Conservation (phyloP, 2,797 vertebrate genomes). For the Sparidentex hasta region DNA sequence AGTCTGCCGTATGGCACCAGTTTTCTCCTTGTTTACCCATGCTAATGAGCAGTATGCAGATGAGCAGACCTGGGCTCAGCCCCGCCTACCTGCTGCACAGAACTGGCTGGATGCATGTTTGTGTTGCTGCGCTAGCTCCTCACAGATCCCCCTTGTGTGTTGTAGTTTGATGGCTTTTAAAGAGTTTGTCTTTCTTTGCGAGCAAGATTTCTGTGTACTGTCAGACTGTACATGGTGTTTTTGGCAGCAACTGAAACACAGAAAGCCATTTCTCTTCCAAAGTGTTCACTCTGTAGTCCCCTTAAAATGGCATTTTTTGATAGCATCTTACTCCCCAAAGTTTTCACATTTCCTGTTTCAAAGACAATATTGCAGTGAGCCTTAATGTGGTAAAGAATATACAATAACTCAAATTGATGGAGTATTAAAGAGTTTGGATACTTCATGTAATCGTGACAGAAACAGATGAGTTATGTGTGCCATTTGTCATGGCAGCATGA, state of each 20-base stretch:
- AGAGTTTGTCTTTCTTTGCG: conserved; percentile 9
- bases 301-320: conserved; percentile 59
- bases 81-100: conserved; percentile 43
- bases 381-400: conserved; percentile 21
- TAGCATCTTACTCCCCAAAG: conserved; percentile 28
- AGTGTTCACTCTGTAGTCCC: conserved; percentile 23
- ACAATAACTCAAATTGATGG: conserved; percentile 14
- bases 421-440: conserved; percentile 23
- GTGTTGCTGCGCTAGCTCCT: conserved; percentile 21
- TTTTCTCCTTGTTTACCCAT: conserved; percentile 82
- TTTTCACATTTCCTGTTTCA: conserved; percentile 29
- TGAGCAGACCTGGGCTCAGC: conserved; percentile 74
- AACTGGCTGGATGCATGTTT: conserved; percentile 50
- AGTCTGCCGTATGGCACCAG: conserved; percentile 78
- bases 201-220: conserved; percentile 13
- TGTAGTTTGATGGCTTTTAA: conserved; percentile 59
- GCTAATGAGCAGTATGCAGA: conserved; percentile 85
- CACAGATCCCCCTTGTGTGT: conserved; percentile 30
- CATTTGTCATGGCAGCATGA: neutral
- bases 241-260: conserved; percentile 19
- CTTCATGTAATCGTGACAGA: conserved; percentile 43
- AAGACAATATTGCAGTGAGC: neutral
- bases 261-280: conserved; percentile 30
- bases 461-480: conserved; percentile 31
- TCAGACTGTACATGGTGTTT: conserved; percentile 28